A percentile compares a stretch with the other conserved stretches of the same genome.
phyloP scores from a whole-genome alignment of 1,140 invertebrate species.

The Vanessa atalanta region DNA sequence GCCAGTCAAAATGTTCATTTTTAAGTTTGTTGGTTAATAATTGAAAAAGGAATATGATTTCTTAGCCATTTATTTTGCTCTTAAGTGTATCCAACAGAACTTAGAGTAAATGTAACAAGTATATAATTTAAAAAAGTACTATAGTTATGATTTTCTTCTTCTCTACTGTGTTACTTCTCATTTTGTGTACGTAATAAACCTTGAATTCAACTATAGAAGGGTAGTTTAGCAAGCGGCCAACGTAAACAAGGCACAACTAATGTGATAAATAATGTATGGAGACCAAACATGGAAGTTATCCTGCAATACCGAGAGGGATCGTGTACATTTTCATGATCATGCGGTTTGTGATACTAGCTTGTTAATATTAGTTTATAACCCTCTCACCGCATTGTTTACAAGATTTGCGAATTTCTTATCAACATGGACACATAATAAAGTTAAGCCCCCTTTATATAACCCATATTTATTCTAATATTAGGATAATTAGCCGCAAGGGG shows the following conservation, averaged over 20 bases:
- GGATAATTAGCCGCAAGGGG: too few relatives aligned
- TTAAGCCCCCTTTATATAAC: conserved; percentile 1
- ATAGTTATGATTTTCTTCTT: background rate
- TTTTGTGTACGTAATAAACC: background rate
- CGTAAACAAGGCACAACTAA: conserved; percentile 69
- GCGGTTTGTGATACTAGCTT: conserved; percentile 71
- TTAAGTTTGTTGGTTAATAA: too few relatives aligned
- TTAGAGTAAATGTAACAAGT: too few relatives aligned
- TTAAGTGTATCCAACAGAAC: too few relatives aligned
- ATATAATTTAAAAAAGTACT: too few relatives aligned
- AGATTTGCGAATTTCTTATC: conserved; percentile 58
- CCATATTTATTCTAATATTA: background rate
- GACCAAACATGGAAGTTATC: conserved; percentile 70
- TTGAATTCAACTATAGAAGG: conserved; percentile 37
- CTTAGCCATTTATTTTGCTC: too few relatives aligned
- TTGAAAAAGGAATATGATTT: too few relatives aligned
- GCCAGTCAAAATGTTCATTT: too few relatives aligned
- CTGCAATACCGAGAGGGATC: conserved; percentile 62
- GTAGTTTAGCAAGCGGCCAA: conserved; percentile 56
- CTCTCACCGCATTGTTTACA: conserved; percentile 60
- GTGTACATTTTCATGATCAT: conserved; percentile 75
- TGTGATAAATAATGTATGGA: conserved; percentile 76
- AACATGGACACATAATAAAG: conserved; percentile 31
- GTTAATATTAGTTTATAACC: conserved; percentile 77
- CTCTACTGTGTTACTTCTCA: background rate